Evolutionary conservation across 2,888 invertebrate genomes (phyloP).

Genomic region (Ophion ellenae): DNA sequence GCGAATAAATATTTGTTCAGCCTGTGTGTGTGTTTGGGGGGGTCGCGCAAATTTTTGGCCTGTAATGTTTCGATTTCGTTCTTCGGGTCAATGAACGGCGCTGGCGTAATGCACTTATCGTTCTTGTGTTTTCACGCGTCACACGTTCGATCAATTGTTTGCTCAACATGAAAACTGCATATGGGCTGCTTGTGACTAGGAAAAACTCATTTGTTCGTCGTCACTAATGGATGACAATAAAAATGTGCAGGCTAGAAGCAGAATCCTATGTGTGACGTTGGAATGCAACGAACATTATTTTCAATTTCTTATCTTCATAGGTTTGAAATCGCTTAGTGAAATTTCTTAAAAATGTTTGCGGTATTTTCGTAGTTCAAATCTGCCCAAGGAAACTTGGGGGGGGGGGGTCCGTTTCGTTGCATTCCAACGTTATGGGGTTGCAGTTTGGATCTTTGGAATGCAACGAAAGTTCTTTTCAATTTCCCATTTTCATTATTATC

Average conservation of each 20-base stretch:
- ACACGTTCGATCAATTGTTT: not conserved
- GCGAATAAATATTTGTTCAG: conserved; percentile 38
- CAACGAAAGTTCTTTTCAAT: no score
- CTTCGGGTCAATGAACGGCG: conserved; percentile 30
- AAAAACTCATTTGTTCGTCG: not conserved
- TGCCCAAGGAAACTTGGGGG: no score
- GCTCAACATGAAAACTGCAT: not conserved
- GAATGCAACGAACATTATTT: not conserved
- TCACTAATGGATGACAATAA: not conserved
- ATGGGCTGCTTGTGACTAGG: not conserved
- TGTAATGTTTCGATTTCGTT: not conserved
- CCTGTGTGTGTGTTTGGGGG: not conserved
- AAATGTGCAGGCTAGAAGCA: not conserved
- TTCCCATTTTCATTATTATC: no score
- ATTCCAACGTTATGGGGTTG: no score
- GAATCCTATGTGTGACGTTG: not conserved
- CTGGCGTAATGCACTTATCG: not conserved
- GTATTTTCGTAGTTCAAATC: no score
- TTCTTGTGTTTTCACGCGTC: not conserved
- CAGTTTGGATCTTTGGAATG: no score
- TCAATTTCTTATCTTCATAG: no score
- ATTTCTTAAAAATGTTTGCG: no score
- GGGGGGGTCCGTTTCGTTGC: no score
- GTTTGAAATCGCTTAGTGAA: no score
- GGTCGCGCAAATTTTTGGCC: conserved; percentile 2